Evolutionary conservation across 1,140 invertebrate genomes (phyloP).

Genomic region (Delia radicum): DNA sequence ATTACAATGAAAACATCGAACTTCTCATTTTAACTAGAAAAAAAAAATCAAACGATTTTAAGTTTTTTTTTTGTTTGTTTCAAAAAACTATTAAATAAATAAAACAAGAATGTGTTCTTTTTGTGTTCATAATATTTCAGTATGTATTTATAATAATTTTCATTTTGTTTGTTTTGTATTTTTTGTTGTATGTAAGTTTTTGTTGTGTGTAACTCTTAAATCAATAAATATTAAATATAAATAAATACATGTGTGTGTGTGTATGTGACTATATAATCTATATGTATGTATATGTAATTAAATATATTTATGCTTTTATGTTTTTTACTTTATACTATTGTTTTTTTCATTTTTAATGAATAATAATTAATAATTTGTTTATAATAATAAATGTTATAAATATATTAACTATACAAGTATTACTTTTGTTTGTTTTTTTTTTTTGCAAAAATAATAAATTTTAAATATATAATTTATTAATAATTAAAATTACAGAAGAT

Average conservation of each 20-base stretch:
- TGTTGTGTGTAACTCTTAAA: constrained; percentile 5
- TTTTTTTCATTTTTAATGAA: constrained; percentile 24
- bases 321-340: neutral
- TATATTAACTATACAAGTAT: constrained; percentile 9
- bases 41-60: too few species aligned
- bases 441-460: neutral
- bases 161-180: neutral
- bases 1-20: too few species aligned
- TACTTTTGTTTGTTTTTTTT: neutral
- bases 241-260: neutral
- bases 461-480: too few species aligned
- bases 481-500: too few species aligned
- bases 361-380: constrained; percentile 15
- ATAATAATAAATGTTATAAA: constrained; percentile 9
- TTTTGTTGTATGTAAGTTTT: neutral
- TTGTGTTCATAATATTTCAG: constrained; percentile 4
- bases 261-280: neutral
- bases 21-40: too few species aligned
- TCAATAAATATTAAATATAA: neutral
- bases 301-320: neutral
- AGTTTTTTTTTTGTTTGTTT: too few species aligned
- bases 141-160: constrained; percentile 3
- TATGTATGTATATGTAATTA: constrained; percentile 1
- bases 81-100: constrained; percentile 14
- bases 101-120: constrained; percentile 13